These are phyloP conservation scores for Pica pica DNA, from an alignment of 2,113 vertebrate species.

Conservation along the genomic window DNA sequence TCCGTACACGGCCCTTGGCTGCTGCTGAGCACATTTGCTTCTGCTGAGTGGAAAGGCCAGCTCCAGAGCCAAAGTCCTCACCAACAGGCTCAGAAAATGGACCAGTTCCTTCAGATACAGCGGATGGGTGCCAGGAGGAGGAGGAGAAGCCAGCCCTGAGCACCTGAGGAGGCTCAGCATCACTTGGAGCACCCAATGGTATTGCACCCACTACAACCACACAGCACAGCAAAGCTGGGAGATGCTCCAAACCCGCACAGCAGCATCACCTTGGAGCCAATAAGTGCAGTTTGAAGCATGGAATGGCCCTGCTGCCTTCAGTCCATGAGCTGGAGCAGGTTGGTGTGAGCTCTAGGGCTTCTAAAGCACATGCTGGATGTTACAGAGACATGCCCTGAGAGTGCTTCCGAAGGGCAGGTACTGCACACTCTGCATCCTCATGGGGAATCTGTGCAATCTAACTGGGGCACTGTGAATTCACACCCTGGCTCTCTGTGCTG, in stretches of 20 bases:
- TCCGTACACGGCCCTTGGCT: neutral
- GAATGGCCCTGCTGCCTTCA: neutral
- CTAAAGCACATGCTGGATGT: fast-evolving
- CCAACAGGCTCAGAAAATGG: neutral
- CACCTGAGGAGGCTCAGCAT: neutral
- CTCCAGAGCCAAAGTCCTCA: neutral
- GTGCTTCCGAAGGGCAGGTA: neutral
- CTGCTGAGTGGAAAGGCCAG: neutral
- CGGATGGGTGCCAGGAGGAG: neutral
- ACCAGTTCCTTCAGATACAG: neutral
- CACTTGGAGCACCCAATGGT: neutral
- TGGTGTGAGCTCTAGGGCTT: neutral
- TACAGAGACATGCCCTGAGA: neutral
- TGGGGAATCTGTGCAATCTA: neutral
- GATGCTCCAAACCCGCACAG: neutral
- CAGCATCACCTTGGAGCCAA: neutral
- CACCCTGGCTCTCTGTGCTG: conserved; percentile 7
- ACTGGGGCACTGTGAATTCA: neutral
- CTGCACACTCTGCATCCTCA: neutral
- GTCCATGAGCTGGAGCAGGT: neutral
- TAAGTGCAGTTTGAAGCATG: fast-evolving
- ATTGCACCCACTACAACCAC: neutral
- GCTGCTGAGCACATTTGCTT: neutral
- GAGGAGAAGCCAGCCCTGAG: neutral
- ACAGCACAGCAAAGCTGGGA: neutral